These are phyloP conservation scores for Balaeniceps rex DNA, from an alignment of 2,113 vertebrate genomes.

Conservation along the genomic window DNA sequence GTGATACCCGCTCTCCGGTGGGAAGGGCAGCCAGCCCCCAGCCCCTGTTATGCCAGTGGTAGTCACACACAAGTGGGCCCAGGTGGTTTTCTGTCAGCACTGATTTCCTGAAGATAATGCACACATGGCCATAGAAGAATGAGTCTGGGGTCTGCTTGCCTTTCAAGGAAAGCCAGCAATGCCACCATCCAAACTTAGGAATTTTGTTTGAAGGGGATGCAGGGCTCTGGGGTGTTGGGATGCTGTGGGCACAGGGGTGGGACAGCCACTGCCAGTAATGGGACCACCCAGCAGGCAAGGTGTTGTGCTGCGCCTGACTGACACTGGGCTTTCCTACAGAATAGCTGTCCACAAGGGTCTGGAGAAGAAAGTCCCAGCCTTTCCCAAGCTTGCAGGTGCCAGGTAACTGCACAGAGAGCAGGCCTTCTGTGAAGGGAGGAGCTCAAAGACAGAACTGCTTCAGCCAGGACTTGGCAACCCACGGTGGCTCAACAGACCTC, in stretches of 20 bases:
- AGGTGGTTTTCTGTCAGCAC: neutral
- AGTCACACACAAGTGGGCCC: neutral
- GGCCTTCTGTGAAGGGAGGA: neutral
- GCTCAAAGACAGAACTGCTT: neutral
- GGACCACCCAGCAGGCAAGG: neutral
- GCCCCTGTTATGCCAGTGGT: neutral
- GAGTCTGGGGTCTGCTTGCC: neutral
- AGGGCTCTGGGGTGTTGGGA: neutral
- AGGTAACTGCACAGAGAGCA: neutral
- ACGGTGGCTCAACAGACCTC: neutral
- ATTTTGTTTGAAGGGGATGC: neutral
- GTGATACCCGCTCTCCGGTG: neutral
- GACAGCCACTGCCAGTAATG: neutral
- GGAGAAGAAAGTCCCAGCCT: neutral
- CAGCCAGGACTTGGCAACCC: neutral
- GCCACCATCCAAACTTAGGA: neutral
- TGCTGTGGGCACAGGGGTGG: neutral
- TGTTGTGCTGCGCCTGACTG: fast-evolving
- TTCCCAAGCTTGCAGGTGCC: neutral
- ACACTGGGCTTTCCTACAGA: neutral
- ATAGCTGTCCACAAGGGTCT: neutral
- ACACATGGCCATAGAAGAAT: neutral
- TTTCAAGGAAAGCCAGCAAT: neutral
- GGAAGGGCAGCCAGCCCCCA: neutral
- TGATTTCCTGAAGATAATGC: neutral